These are phyloP conservation scores for Heptranchias perlo DNA, from an alignment of 2,113 vertebrate genomes.

Conservation along the genomic window DNA sequence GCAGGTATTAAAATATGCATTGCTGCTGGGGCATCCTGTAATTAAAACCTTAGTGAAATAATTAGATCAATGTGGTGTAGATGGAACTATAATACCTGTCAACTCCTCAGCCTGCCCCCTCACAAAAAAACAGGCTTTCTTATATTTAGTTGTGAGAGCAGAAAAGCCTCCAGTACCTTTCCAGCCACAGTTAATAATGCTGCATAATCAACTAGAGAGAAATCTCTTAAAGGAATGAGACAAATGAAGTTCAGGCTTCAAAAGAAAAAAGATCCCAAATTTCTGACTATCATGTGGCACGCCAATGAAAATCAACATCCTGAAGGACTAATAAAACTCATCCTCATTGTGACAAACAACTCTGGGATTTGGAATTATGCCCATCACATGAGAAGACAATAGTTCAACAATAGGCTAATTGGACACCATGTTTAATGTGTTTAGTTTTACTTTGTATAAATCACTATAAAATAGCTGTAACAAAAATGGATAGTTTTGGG, in stretches of 20 bases:
- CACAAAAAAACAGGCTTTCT: neutral
- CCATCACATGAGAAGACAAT: neutral
- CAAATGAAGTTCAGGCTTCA: neutral
- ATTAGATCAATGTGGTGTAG: neutral
- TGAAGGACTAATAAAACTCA: neutral
- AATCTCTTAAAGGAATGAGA: neutral
- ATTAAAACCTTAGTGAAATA: neutral
- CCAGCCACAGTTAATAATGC: neutral
- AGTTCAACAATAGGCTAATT: neutral
- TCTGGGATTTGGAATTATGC: neutral
- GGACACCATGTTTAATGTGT: neutral
- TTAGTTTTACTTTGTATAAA: neutral
- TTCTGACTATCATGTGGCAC: neutral
- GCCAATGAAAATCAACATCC: neutral
- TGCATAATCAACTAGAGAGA: neutral
- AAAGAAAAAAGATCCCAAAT: neutral
- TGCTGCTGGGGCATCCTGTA: neutral
- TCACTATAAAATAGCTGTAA: neutral
- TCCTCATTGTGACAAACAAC: neutral
- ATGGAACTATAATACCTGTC: neutral
- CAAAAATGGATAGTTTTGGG: neutral
- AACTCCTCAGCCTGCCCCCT: neutral
- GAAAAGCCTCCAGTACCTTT: neutral
- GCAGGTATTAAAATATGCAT: neutral
- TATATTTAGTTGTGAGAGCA: neutral